Conservation (phyloP, 2,888 invertebrate genomes). For the Oscheius onirici region DNA sequence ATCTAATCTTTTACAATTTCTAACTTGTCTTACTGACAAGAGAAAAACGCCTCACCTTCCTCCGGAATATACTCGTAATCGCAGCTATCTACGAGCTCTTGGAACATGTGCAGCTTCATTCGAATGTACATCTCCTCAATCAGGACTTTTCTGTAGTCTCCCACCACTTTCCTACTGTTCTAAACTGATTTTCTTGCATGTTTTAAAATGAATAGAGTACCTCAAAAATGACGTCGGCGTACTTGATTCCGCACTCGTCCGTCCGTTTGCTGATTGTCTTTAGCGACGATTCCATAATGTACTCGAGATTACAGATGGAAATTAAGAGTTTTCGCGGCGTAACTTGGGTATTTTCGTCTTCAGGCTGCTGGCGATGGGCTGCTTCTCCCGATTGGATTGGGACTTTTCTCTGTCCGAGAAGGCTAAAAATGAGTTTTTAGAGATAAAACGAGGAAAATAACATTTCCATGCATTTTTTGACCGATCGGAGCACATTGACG, state of each 20-base stretch:
- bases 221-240: slow-evolving; percentile 66
- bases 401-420: slow-evolving; percentile 2
- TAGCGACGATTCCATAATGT: slow-evolving; percentile 63
- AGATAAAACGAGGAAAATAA: not conserved
- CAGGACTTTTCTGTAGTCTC: slow-evolving; percentile 55
- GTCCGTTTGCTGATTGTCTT: slow-evolving; percentile 62
- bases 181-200: slow-evolving; percentile 27
- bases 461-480: slow-evolving; percentile 34
- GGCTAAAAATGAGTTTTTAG: not conserved
- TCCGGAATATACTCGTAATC: slow-evolving; percentile 61
- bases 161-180: slow-evolving; percentile 59
- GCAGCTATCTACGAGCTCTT: slow-evolving; percentile 54
- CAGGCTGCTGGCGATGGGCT: no score
- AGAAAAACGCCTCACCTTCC: slow-evolving; percentile 47
- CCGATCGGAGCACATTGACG: slow-evolving; percentile 55
- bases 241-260: slow-evolving; percentile 65
- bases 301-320: slow-evolving; percentile 69
- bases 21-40: slow-evolving; percentile 46
- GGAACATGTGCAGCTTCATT: slow-evolving; percentile 58
- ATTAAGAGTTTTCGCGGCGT: slow-evolving; percentile 67
- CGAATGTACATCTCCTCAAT: slow-evolving; percentile 58
- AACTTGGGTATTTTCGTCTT: slow-evolving; percentile 24
- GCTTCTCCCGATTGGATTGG: not conserved
- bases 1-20: slow-evolving; percentile 43
- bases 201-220: slow-evolving; percentile 35